These are phyloP conservation scores for Vanessa tameamea DNA, from an alignment of 1,140 invertebrate species.

Conservation along the genomic window DNA sequence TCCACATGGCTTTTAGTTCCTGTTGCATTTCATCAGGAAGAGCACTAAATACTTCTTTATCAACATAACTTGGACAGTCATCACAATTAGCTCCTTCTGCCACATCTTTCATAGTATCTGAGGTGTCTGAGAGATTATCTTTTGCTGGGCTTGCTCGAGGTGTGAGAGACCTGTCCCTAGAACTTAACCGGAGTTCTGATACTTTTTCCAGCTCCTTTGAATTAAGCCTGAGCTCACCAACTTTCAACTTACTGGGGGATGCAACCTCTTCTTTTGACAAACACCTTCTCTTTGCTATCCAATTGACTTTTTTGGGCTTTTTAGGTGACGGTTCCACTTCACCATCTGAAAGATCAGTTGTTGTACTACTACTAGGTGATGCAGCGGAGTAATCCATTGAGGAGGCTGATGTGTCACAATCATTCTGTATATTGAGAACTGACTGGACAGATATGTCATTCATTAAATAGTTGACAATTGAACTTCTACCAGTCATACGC, in stretches of 20 bases:
- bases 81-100: conserved; percentile 63
- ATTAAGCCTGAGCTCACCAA: conserved; percentile 83
- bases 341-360: conserved; percentile 79
- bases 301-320: conserved; percentile 80
- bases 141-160: conserved; percentile 73
- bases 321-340: conserved; percentile 87
- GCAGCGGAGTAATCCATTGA: conserved; percentile 80
- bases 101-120: conserved; percentile 68
- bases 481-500: conserved; percentile 82
- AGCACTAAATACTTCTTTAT: conserved; percentile 83
- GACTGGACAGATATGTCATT: conserved; percentile 87
- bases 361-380: conserved; percentile 81
- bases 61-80: conserved; percentile 81
- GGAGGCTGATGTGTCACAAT: conserved; percentile 79
- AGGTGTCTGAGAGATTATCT: conserved; percentile 69
- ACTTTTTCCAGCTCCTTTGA: conserved; percentile 80
- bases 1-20: conserved; percentile 83
- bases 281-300: conserved; percentile 76
- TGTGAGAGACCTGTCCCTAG: conserved; percentile 77
- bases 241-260: conserved; percentile 83
- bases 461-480: conserved; percentile 87
- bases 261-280: conserved; percentile 77
- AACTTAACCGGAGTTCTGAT: conserved; percentile 73
- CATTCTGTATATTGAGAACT: conserved; percentile 83
- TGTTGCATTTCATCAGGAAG: conserved; percentile 83